Conservation (phyloP, 2,113 vertebrate genomes). For the Patagioenas fasciata region DNA sequence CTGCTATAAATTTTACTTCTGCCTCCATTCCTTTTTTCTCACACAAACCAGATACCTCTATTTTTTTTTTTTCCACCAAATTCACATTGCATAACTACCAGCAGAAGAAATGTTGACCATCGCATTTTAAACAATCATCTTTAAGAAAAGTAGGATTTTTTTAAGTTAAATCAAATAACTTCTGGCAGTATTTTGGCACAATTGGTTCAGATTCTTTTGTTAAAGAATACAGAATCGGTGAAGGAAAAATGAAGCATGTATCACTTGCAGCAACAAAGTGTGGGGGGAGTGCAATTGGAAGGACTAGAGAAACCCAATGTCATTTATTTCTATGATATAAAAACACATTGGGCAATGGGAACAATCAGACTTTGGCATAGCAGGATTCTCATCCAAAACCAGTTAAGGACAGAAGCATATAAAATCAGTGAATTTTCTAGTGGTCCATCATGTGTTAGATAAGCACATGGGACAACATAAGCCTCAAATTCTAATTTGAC, state of each 20-base stretch:
- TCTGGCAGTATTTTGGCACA: neutral
- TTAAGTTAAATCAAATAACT: neutral
- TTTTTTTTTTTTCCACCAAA: neutral
- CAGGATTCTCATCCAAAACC: neutral
- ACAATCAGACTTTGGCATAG: neutral
- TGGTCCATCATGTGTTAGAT: neutral
- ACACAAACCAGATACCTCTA: neutral
- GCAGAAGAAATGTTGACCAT: neutral
- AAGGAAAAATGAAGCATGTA: neutral
- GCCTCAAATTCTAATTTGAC: neutral
- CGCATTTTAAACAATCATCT: neutral
- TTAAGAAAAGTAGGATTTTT: neutral
- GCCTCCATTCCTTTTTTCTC: neutral
- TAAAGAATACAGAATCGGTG: neutral
- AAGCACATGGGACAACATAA: neutral
- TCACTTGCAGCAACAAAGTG: neutral
- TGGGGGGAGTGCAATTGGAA: neutral
- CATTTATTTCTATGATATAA: neutral
- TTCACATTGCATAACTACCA: neutral
- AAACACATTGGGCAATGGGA: neutral
- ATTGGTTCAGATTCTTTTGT: neutral
- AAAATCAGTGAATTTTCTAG: neutral
- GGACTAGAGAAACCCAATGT: neutral
- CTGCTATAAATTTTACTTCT: neutral
- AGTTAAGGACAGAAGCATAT: neutral